Evolutionary conservation across 1,140 invertebrate genomes (phyloP).

Genomic region (Drosophila lini): DNA sequence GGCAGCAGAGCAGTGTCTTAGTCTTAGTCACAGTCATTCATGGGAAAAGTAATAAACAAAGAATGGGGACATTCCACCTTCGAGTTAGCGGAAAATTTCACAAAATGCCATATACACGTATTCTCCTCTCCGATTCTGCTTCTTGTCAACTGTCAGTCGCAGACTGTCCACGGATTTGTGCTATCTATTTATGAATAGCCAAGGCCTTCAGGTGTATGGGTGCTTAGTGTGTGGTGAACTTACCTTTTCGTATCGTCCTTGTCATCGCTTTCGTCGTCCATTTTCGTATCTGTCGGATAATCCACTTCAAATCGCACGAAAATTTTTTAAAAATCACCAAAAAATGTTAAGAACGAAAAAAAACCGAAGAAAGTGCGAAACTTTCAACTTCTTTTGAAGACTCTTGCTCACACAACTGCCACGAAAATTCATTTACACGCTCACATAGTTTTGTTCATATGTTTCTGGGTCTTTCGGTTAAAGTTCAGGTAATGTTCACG

Average conservation of each 20-base stretch:
- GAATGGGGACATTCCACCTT: constrained; percentile 15
- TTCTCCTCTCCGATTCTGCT: constrained; percentile 18
- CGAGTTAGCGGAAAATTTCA: constrained; percentile 40
- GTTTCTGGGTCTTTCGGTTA: constrained; percentile 9
- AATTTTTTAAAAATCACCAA: constrained; percentile 9
- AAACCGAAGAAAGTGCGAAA: constrained; percentile 18
- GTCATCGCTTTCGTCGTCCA: constrained; percentile 89
- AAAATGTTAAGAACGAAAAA: constrained; percentile 5
- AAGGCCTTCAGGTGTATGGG: constrained; percentile 1
- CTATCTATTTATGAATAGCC: constrained; percentile 54
- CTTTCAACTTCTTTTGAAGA: constrained; percentile 29
- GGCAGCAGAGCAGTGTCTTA: constrained; percentile 7
- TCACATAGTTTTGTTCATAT: constrained; percentile 52
- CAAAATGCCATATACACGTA: constrained; percentile 29
- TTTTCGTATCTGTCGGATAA: constrained; percentile 75
- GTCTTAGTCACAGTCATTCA: constrained; percentile 21
- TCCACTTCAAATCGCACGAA: constrained; percentile 51
- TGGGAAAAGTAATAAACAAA: constrained; percentile 35
- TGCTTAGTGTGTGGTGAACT: constrained; percentile 36
- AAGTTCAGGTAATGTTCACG: constrained; percentile 62
- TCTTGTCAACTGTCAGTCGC: constrained; percentile 64
- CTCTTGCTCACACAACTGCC: constrained; percentile 22
- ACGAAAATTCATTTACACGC: constrained; percentile 10
- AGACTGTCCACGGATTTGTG: constrained; percentile 28
- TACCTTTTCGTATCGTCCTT: constrained; percentile 89